A percentile compares a stretch with the other conserved stretches of the same genome.
These are phyloP conservation scores for Mus spicilegus DNA, from an alignment of 2,113 vertebrate genomes.

Conservation along the genomic window DNA sequence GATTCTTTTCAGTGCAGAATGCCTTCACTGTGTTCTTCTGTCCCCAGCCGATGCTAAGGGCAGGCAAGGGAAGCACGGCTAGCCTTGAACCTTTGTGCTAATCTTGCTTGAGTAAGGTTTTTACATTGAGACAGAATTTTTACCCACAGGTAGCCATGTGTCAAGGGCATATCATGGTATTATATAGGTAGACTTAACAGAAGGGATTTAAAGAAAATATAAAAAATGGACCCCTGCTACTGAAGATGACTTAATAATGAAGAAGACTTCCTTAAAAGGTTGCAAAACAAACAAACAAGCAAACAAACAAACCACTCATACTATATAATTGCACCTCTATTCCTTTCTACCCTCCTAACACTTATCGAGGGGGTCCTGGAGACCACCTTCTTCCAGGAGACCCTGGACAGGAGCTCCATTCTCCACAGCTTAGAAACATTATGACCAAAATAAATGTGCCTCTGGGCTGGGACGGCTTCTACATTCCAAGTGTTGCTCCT, in stretches of 20 bases:
- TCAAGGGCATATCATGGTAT: not conserved
- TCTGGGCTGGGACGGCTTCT: constrained; percentile 69
- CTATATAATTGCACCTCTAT: not conserved
- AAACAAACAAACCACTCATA: not conserved
- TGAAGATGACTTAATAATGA: not conserved
- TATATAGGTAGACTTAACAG: not conserved
- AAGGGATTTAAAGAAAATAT: not conserved
- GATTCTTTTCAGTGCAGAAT: not conserved
- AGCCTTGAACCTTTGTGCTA: not conserved
- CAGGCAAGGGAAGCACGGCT: not conserved
- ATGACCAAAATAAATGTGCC: constrained; percentile 57
- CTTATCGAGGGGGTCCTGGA: not conserved
- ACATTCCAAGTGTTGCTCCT: constrained; percentile 77
- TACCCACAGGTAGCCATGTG: not conserved
- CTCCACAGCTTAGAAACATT: constrained; percentile 67
- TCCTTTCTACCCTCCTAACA: not conserved
- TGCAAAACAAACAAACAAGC: not conserved
- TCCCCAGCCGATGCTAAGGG: not conserved
- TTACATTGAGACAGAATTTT: not conserved
- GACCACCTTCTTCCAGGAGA: not conserved
- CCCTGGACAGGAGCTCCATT: not conserved
- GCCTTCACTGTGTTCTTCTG: not conserved
- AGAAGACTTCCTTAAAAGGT: not conserved
- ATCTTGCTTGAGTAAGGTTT: not conserved
- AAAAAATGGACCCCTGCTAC: not conserved